Evolutionary conservation across 2,888 invertebrate genomes (phyloP).

Genomic region (Andrena praecox): DNA sequence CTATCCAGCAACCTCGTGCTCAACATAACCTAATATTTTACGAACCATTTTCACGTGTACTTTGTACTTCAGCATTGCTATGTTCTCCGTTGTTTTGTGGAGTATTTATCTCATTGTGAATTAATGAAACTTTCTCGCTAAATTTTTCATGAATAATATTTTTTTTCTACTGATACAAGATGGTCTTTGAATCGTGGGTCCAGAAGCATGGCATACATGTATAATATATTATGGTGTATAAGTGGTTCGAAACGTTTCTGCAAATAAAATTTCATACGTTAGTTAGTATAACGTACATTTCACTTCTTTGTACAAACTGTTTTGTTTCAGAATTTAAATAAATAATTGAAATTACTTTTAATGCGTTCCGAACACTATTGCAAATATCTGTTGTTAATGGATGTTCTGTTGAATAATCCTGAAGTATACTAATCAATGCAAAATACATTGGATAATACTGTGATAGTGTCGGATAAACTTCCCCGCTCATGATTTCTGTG

Average conservation of each 20-base stretch:
- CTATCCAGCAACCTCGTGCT: too few species aligned
- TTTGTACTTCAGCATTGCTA: too few species aligned
- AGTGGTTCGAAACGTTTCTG: slow-evolving; percentile 16
- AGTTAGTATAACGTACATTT: not conserved
- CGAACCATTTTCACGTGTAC: too few species aligned
- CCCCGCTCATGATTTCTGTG: slow-evolving; percentile 1
- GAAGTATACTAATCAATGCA: not conserved
- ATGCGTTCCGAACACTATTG: not conserved
- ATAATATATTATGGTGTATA: not conserved
- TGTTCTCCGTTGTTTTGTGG: too few species aligned
- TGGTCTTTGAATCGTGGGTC: slow-evolving; percentile 4
- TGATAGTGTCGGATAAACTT: slow-evolving; percentile 1
- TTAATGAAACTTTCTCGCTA: not conserved
- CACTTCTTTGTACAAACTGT: not conserved
- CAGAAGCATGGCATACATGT: not conserved
- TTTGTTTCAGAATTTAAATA: not conserved
- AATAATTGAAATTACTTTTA: slow-evolving; percentile 11
- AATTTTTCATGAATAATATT: not conserved
- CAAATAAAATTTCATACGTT: not conserved
- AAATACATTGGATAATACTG: not conserved
- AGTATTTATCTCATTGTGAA: too few species aligned
- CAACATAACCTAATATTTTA: too few species aligned
- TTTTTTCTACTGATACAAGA: not conserved
- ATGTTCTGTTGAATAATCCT: not conserved
- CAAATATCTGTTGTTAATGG: not conserved